phyloP scores from a whole-genome alignment of 2,797 vertebrate genomes.

The Cheirogaleus major region DNA sequence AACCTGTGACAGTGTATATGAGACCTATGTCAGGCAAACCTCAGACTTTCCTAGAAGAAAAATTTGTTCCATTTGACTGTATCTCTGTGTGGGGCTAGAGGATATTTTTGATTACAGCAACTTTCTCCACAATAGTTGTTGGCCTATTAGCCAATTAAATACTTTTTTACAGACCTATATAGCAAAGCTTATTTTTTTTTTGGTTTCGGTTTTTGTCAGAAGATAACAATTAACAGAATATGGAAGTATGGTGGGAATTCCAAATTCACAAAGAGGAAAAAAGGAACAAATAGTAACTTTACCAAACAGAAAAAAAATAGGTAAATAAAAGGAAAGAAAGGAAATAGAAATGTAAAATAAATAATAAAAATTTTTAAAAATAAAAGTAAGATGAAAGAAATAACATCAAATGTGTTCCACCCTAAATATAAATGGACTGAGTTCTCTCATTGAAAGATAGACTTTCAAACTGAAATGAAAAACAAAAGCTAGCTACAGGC shows the following conservation, averaged over 20 bases:
- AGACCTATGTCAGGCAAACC: not conserved
- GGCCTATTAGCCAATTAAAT: not conserved
- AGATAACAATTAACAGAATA: not conserved
- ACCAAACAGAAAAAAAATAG: not conserved
- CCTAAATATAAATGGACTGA: not conserved
- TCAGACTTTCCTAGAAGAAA: not conserved
- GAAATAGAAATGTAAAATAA: not conserved
- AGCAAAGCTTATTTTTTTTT: not conserved
- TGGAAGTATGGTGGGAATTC: not conserved
- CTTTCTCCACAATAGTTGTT: not conserved
- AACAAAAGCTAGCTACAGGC: not conserved
- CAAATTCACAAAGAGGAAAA: not conserved
- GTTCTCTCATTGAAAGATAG: not conserved
- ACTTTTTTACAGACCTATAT: not conserved
- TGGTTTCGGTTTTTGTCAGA: conserved; percentile 21
- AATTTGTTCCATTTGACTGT: not conserved
- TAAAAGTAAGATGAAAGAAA: not conserved
- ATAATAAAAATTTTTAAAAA: not conserved
- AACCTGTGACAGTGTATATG: not conserved
- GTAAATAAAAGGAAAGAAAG: too few species aligned
- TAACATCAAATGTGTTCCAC: not conserved
- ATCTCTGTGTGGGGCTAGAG: not conserved
- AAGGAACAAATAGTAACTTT: not conserved
- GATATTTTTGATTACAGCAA: not conserved
- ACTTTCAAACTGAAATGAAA: conserved; percentile 28